A percentile compares a stretch with the other conserved stretches of the same genome.
Conservation (phyloP, 1,140 invertebrate genomes). For the Tetramorium alpestre region DNA sequence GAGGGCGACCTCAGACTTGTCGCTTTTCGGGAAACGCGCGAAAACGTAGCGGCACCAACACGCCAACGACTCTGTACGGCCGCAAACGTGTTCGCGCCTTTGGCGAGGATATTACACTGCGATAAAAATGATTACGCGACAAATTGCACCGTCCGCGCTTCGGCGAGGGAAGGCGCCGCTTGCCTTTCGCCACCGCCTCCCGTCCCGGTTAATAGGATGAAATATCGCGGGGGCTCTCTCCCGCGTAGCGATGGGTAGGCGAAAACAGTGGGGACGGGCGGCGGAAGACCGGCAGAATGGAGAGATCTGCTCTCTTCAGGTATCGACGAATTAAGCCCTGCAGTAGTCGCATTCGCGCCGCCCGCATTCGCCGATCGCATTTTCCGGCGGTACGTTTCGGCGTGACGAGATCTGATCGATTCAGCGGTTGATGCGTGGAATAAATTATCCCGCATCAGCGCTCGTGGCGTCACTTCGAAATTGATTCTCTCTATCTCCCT, state of each 20-base stretch:
- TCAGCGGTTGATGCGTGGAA: constrained; percentile 61
- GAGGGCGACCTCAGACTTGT: constrained; percentile 33
- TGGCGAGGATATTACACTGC: constrained; percentile 51
- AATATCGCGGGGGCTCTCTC: constrained; percentile 31
- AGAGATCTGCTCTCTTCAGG: constrained; percentile 29
- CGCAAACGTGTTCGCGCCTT: constrained; percentile 52
- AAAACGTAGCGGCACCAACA: constrained; percentile 30
- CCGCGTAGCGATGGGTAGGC: background rate
- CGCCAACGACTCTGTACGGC: constrained; percentile 9
- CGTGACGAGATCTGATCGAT: constrained; percentile 60
- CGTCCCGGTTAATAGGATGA: constrained; percentile 53
- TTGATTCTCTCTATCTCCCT: constrained; percentile 60
- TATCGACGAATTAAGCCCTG: constrained; percentile 56
- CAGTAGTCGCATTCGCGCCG: constrained; percentile 50
- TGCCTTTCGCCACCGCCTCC: constrained; percentile 14
- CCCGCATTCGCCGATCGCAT: constrained; percentile 59
- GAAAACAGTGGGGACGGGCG: background rate
- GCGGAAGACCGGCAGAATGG: background rate
- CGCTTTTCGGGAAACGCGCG: constrained; percentile 18
- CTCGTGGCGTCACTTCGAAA: constrained; percentile 59
- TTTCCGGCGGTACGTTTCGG: constrained; percentile 56
- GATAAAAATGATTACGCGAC: constrained; percentile 63
- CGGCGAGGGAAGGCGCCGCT: background rate
- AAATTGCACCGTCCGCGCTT: constrained; percentile 48
- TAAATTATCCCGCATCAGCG: constrained; percentile 62